Conservation (phyloP, 2,797 vertebrate species). For the Clarias fuscus region DNA sequence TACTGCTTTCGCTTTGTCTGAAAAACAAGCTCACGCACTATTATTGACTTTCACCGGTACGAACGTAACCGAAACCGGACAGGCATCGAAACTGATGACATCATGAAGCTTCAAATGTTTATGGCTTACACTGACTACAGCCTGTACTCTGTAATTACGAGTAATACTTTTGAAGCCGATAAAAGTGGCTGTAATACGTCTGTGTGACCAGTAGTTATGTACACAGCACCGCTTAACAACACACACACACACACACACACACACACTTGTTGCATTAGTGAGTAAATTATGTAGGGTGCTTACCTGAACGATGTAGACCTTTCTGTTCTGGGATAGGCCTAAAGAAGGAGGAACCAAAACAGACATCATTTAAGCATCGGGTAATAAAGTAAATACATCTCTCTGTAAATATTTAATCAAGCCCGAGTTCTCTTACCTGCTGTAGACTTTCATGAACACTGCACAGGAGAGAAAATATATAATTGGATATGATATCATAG, state of each 20-base stretch:
- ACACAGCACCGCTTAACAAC: slow-evolving; percentile 54
- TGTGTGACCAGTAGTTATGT: slow-evolving; percentile 54
- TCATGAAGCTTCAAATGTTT: slow-evolving; percentile 7
- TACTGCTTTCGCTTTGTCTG: slow-evolving; percentile 3
- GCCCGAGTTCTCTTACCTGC: slow-evolving; percentile 64
- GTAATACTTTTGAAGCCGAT: slow-evolving; percentile 40
- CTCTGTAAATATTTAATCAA: slow-evolving; percentile 24
- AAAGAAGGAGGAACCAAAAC: slow-evolving; percentile 37
- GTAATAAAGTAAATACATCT: slow-evolving; percentile 23
- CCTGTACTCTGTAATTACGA: slow-evolving; percentile 43
- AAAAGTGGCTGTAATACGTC: slow-evolving; percentile 17
- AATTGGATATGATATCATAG: slow-evolving; percentile 6
- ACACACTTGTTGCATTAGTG: slow-evolving; percentile 26
- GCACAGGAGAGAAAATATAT: slow-evolving; percentile 41
- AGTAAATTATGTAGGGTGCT: slow-evolving; percentile 32
- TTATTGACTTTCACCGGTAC: background rate
- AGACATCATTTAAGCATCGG: slow-evolving; percentile 21
- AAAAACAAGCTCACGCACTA: background rate
- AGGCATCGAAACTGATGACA: slow-evolving; percentile 5
- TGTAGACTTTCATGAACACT: slow-evolving; percentile 78
- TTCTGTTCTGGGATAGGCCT: slow-evolving; percentile 75
- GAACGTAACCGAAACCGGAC: background rate
- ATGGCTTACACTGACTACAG: background rate
- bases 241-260: too few relatives aligned
- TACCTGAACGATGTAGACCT: slow-evolving; percentile 75